Percentiles rank a stretch among this genome's conserved stretches.
Evolutionary conservation across 2,888 invertebrate species (phyloP).

Genomic region (Tetropium fuscum): DNA sequence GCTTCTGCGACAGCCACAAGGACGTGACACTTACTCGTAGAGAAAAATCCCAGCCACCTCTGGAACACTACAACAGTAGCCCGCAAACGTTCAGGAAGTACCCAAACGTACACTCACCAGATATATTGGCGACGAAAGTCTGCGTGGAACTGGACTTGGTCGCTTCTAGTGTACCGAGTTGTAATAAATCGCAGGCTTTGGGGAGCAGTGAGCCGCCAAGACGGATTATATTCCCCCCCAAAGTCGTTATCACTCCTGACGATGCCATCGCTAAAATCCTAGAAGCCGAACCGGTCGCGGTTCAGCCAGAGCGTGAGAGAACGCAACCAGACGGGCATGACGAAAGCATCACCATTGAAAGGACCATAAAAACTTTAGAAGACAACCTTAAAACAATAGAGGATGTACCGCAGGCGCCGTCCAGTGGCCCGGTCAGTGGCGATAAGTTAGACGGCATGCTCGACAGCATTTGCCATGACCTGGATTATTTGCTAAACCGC

Average conservation of each 20-base stretch:
- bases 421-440: slow-evolving; percentile 49
- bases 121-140: slow-evolving; percentile 67
- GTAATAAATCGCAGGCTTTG: slow-evolving; percentile 33
- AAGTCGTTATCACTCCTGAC: slow-evolving; percentile 51
- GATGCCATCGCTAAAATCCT: slow-evolving; percentile 48
- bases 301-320: slow-evolving; percentile 45
- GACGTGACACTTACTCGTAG: slow-evolving; percentile 30
- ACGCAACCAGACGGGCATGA: slow-evolving; percentile 62
- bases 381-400: slow-evolving; percentile 30
- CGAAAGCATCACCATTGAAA: slow-evolving; percentile 42
- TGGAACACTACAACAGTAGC: slow-evolving; percentile 67
- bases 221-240: slow-evolving; percentile 42
- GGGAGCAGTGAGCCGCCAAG: slow-evolving; percentile 37
- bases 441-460: slow-evolving; percentile 74
- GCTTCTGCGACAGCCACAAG: slow-evolving; percentile 47
- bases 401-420: slow-evolving; percentile 59
- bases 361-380: slow-evolving; percentile 37
- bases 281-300: slow-evolving; percentile 36
- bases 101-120: slow-evolving; percentile 56
- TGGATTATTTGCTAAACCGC: slow-evolving; percentile 84
- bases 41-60: slow-evolving; percentile 38
- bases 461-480: slow-evolving; percentile 84
- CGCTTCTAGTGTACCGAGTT: slow-evolving; percentile 54
- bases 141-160: slow-evolving; percentile 71
- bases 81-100: slow-evolving; percentile 58